Evolutionary conservation across 2,888 invertebrate species (phyloP), one percentile per base, ranked within the genome.

Genomic region (Oligia strigilis): DNA sequence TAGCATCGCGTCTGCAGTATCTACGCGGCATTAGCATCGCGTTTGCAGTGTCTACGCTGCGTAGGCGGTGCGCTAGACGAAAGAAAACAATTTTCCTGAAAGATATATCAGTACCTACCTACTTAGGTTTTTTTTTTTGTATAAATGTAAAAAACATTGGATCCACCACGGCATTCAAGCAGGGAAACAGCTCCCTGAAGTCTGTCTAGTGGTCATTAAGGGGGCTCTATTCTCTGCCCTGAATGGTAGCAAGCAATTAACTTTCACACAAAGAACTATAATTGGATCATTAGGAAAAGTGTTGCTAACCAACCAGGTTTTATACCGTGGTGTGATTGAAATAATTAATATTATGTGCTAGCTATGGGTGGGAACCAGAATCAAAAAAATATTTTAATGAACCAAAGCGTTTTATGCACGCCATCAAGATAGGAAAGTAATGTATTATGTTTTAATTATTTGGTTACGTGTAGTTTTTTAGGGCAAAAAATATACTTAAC

Each of bases 261-360:
- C 13, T 66, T 80, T 64, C 77, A 70, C 55, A 85, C 80, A 80
- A 83, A 80, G 77, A 80, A 80, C 23, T 75, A 58, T 85, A 49
- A 86, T 80, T 75, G 83, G 80, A 64, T 86, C 77, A 83, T 83
- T 77, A 86, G 62, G 62, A 46, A 81, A 81, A 66, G 67, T 49
- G 72, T 80, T 64, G 4, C 60, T 40, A 80, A 40, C 62, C 71
- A 67, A 72, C 70, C 17, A 62, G 46, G 52, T 72, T 78, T 52
- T 66, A 40, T 40, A 60, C 14, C 29, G 19, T 14, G 69, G 58
- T 72, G 23, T 65, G 67, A 52, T 81, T 65, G 40, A 49, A 81
- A 64, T 60, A 72, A 82, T 79, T 69, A 69, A 6, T 69, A 69
- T 60, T 69, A 60, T 49, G 46, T 58, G 40, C 17, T n/a, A 19